phyloP scores from a whole-genome alignment of 2,113 vertebrate genomes.

The Ardeotis arabs region DNA sequence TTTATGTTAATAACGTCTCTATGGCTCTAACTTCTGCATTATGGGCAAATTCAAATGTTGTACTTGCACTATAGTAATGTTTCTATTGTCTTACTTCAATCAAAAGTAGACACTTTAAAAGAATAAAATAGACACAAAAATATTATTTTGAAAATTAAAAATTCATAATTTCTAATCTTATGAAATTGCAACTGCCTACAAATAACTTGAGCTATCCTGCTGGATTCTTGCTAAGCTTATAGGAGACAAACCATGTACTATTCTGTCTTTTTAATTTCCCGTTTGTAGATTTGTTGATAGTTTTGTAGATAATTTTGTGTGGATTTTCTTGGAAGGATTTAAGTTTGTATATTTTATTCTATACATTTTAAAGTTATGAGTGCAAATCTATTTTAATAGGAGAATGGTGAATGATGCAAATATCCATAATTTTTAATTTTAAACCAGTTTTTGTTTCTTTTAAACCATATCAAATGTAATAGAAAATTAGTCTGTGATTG shows the following conservation, averaged over 20 bases:
- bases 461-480: not conserved
- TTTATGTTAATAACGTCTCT: slow-evolving; percentile 20
- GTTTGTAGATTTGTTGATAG: not conserved
- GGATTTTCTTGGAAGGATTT: not conserved
- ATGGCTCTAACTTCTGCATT: not conserved
- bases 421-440: not conserved
- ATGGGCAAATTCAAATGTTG: not conserved
- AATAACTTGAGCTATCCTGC: not conserved
- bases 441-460: not conserved
- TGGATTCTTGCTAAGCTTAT: not conserved
- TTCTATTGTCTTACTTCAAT: not conserved
- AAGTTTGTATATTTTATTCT: not conserved
- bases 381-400: not conserved
- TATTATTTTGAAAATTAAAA: not conserved
- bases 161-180: not conserved
- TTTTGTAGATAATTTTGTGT: not conserved
- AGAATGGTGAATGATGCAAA: not conserved
- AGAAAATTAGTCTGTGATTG: not conserved
- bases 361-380: not conserved
- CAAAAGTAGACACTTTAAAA: not conserved
- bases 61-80: not conserved
- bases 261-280: not conserved
- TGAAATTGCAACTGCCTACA: not conserved
- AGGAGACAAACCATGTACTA: not conserved
- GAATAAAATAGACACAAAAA: not conserved